phyloP scores from a whole-genome alignment of 2,888 invertebrate genomes.

The Acanthosoma haemorrhoidale region DNA sequence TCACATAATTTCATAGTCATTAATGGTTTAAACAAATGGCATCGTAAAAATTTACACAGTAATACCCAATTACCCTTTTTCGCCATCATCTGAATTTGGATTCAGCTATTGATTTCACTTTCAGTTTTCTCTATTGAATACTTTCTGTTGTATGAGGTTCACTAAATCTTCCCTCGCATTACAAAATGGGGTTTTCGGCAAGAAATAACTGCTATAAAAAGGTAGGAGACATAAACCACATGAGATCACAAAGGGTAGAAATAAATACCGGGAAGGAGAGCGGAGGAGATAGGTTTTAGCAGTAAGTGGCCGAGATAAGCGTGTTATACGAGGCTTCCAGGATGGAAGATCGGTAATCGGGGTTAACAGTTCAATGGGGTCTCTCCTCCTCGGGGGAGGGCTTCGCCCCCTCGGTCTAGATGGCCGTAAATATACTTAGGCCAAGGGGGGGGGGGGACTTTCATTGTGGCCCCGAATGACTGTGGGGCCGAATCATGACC shows the following conservation, averaged over 20 bases:
- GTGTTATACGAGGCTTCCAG: not conserved
- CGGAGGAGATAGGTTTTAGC: not conserved
- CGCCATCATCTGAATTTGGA: too few species aligned
- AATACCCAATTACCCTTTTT: too few species aligned
- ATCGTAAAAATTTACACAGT: too few species aligned
- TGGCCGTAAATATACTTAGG: not conserved
- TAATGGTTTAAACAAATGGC: too few species aligned
- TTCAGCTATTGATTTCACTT: too few species aligned
- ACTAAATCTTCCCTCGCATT: not conserved
- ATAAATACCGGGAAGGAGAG: conserved; percentile 13
- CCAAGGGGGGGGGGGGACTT: too few species aligned
- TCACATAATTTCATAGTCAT: too few species aligned
- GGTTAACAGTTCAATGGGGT: conserved; percentile 17
- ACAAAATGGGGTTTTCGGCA: not conserved
- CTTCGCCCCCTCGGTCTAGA: not conserved
- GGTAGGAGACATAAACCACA: not conserved
- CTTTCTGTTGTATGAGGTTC: too few species aligned
- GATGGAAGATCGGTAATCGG: not conserved
- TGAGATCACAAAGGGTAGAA: conserved; percentile 6
- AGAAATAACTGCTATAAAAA: not conserved
- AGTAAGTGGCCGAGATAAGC: not conserved
- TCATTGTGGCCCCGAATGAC: not conserved
- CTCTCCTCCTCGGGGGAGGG: not conserved
- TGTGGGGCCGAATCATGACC: not conserved
- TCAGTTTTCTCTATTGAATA: too few species aligned